phyloP scores from a whole-genome alignment of 2,888 invertebrate genomes.

The Coenonympha glycerion region DNA sequence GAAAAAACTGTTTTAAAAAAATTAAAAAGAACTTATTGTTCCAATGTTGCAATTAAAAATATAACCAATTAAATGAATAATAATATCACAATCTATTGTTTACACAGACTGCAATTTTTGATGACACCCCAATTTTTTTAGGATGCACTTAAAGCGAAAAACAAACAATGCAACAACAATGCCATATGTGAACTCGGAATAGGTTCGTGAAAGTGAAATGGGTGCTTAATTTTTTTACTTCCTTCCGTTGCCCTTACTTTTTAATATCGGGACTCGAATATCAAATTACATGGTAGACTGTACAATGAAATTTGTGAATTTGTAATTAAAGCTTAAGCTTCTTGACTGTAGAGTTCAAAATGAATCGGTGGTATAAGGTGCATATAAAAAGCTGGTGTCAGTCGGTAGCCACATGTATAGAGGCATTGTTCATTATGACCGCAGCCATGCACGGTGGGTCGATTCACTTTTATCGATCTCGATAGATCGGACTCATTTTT shows the following conservation, averaged over 20 bases:
- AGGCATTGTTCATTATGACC: conserved; percentile 65
- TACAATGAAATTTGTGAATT: conserved; percentile 11
- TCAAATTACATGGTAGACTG: conserved; percentile 58
- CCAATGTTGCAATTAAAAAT: too few species aligned
- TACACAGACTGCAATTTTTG: too few species aligned
- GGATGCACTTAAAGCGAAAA: conserved; percentile 6
- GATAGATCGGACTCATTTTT: conserved; percentile 55
- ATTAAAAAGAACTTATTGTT: too few species aligned
- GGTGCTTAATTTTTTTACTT: conserved; percentile 67
- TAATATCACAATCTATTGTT: too few species aligned
- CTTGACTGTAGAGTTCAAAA: conserved; percentile 31
- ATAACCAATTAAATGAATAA: too few species aligned
- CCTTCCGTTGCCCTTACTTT: conserved; percentile 72
- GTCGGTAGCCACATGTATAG: conserved; percentile 71
- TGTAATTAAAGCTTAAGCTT: conserved; percentile 26
- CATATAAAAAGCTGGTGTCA: conserved; percentile 42
- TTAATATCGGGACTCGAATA: conserved; percentile 67
- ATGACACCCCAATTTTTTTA: background rate
- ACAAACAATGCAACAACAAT: conserved; percentile 24
- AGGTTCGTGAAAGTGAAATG: conserved; percentile 67
- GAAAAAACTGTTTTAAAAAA: too few species aligned
- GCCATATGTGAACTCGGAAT: conserved; percentile 57
- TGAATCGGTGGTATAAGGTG: conserved; percentile 23
- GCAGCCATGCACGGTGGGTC: conserved; percentile 42
- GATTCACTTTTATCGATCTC: conserved; percentile 53